Evolutionary conservation across 2,888 invertebrate genomes (phyloP), one percentile per base, ranked within the genome.

Genomic region (Drosophila mayaguana): DNA sequence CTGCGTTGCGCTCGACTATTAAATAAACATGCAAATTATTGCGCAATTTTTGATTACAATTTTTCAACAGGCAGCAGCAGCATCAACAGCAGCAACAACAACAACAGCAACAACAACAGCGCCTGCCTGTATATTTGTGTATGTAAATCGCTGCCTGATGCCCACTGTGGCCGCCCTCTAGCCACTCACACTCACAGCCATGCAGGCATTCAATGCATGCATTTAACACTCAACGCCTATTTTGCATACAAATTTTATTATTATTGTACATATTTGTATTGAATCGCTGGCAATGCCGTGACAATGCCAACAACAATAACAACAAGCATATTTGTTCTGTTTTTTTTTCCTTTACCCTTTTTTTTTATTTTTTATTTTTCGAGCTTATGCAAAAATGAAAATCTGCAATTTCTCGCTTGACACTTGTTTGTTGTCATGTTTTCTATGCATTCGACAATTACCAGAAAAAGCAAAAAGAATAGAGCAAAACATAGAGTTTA

Each of bases 11-110:
- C 65, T 69, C 54, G 51, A 77, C 90, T 81, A 90, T 90, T 90
- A 90, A 90, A 86, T 90, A 90, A 86, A 86, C 86, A 86, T 86
- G 86, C 89, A 86, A 89, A 86, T 86, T 86, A 86, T 86, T 90
- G 89, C 90, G 89, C 90, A 86, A 90, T 86, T 86, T 86, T 86
- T 86, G 86, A 86, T 89, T 89, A 86, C 90, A 85, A 82, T 85
- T 89, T 88, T 84, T 89, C 81, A 83, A 66, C 88, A 66, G 53
- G 55, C 79, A 55, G 36, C 53, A 66, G 43, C 54, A 53, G 46
- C 54, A 46, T 4, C 28, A 22, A n/a, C 38, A 68, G 28, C 16
- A 46, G 16, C 34, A 53, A 32, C 55, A 64, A 8, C 53, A 66
- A 42, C 54, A 53, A 43, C 54, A 46, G 7, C 28, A 22, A 25